A percentile compares a stretch with the other conserved stretches of the same genome.
Conservation (phyloP, 2,888 invertebrate species). For the Byasa hedistus region DNA sequence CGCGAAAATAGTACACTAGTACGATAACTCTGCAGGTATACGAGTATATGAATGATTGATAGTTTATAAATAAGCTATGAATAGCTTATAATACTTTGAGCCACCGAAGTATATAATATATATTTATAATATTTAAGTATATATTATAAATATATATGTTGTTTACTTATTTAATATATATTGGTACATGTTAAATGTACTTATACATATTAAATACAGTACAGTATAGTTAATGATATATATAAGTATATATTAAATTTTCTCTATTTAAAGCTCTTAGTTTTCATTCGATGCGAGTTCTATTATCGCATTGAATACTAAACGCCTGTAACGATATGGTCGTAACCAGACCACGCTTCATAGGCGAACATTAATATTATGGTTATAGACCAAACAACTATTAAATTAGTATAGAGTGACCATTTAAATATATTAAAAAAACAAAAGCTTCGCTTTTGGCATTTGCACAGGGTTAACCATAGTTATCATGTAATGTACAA, state of each 20-base stretch:
- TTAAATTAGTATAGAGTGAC: constrained; percentile 63
- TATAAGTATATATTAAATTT: constrained; percentile 57
- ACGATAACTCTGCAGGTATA: constrained; percentile 54
- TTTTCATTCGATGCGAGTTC: constrained; percentile 71
- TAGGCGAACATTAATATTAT: constrained; percentile 47
- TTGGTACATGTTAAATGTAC: no score
- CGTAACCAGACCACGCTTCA: constrained; percentile 41
- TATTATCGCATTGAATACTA: constrained; percentile 67
- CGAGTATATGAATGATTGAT: constrained; percentile 54
- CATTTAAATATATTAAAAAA: constrained; percentile 58
- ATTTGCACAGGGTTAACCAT: constrained; percentile 50
- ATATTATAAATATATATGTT: no score
- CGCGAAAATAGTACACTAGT: constrained; percentile 45
- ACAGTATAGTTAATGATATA: no score
- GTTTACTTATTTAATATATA: no score
- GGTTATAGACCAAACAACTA: constrained; percentile 65
- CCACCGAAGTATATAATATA: constrained; percentile 75
- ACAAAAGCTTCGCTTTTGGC: constrained; percentile 75
- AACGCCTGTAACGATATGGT: constrained; percentile 48
- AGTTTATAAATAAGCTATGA: constrained; percentile 67
- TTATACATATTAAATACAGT: no score
- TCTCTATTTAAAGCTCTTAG: constrained; percentile 81
- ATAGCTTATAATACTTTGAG: constrained; percentile 77
- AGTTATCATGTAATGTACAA: constrained; percentile 43
- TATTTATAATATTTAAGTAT: constrained; percentile 28